Evolutionary conservation across 2,113 vertebrate species (phyloP), one percentile per base, ranked within the genome.

Genomic region (Microtus montanus): DNA sequence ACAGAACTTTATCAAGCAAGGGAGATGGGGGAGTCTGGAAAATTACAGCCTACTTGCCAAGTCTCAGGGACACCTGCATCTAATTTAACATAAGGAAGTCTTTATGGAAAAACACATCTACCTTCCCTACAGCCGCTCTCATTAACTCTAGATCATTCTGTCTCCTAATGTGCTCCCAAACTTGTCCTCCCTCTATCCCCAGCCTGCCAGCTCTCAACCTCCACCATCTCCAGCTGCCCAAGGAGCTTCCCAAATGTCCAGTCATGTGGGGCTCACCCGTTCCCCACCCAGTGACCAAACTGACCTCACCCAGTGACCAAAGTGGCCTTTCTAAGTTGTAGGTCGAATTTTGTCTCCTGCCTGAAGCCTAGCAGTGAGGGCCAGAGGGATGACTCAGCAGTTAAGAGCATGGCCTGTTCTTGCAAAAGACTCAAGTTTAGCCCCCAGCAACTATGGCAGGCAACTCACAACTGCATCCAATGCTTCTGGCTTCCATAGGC

Each of bases 11-110:
- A 93, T 63, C 92, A 94, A 94, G 94, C 96, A 94, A 78, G 82
- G 90, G 78, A 33, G 30, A 13, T 5, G 54, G 61, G 73, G 52
- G 28, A 66, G 70, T 47, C 3, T 14, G 80, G 77, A 79, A 95
- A 95, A 96, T 91, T 2, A 92, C 77, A 96, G n/a, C 47, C 61
- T 70, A 41, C 93, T 71, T 94, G 95, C 93, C 94, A 97, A 94
- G 78, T 89, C 80, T 93, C 94, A 30, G 85, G 90, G 85, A 96
- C 92, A 97, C 94, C 97, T 97, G 96, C 11, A 1, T 84, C 87
- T 96, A 92, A 92, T 94, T 96, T 83, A 96, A 63, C 93, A 95
- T 87, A 93, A 89, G 91, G 95, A 97, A 87, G 89, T n/a, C 19
- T 49, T 94, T 87, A 94, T 35, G 73, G 87, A 30, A 93, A 90